phyloP scores from a whole-genome alignment of 2,797 vertebrate species.

The Cercopithecus mitis region DNA sequence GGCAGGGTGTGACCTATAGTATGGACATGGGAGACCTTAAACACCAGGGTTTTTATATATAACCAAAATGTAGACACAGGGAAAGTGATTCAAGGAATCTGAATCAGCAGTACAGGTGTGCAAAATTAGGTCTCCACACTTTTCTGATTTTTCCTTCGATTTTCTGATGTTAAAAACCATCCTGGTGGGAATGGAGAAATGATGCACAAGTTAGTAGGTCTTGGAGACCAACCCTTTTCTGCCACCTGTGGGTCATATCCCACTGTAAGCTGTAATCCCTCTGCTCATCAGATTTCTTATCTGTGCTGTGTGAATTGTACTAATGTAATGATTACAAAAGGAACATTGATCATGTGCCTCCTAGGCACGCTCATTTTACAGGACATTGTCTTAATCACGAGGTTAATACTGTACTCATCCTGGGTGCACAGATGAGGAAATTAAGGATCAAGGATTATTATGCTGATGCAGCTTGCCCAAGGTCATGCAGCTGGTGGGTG shows the following conservation, averaged over 20 bases:
- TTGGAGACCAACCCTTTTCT: neutral
- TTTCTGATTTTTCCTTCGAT: neutral
- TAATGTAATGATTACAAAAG: neutral
- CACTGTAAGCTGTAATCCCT: neutral
- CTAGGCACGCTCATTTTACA: neutral
- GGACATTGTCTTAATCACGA: neutral
- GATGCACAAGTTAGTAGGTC: neutral
- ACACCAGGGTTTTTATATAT: constrained; percentile 20
- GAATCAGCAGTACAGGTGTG: constrained; percentile 3
- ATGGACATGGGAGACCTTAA: neutral
- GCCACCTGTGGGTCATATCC: neutral
- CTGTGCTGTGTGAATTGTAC: neutral
- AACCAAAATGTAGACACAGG: neutral
- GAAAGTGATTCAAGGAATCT: neutral
- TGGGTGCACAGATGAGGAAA: neutral
- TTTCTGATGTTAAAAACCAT: neutral
- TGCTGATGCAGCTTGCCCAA: neutral
- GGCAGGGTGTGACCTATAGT: neutral
- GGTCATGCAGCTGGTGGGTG: neutral
- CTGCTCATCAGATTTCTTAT: neutral
- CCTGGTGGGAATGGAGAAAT: neutral
- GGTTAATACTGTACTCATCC: neutral
- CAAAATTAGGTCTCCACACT: neutral
- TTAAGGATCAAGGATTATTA: neutral
- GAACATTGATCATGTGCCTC: neutral